A percentile compares a stretch with the other conserved stretches of the same genome.
Evolutionary conservation across 2,888 invertebrate species (phyloP).

Genomic region (Ephialtes manifestator): DNA sequence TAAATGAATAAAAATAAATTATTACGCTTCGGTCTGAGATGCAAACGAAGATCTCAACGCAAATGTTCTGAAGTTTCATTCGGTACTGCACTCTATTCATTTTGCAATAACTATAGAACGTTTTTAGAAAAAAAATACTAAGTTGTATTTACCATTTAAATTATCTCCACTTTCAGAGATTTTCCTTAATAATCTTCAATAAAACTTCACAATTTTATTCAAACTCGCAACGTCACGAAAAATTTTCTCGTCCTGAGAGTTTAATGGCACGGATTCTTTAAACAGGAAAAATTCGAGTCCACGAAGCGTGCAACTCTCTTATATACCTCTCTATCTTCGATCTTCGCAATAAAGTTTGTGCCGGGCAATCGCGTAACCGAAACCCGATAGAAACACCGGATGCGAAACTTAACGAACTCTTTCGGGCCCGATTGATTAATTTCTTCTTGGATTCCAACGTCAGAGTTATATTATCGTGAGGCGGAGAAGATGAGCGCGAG

Average conservation of each 20-base stretch:
- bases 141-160: neutral
- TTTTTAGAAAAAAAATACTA: no score
- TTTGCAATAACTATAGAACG: no score
- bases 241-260: neutral
- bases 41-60: no score
- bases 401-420: slow-evolving; percentile 69
- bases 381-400: slow-evolving; percentile 64
- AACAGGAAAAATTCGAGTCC: neutral
- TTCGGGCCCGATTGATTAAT: slow-evolving; percentile 65
- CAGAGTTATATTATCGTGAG: slow-evolving; percentile 64
- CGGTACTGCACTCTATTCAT: no score
- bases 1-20: no score
- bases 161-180: neutral
- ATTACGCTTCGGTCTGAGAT: no score
- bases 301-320: neutral
- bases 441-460: slow-evolving; percentile 59
- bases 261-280: slow-evolving; percentile 9
- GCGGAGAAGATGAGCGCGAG: slow-evolving; percentile 45
- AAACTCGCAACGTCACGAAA: neutral
- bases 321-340: slow-evolving; percentile 35
- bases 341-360: slow-evolving; percentile 61
- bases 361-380: slow-evolving; percentile 65
- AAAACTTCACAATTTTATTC: neutral
- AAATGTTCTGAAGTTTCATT: no score
- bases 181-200: neutral